Conservation (phyloP, 1,140 invertebrate genomes). For the Coptotermes formosanus region DNA sequence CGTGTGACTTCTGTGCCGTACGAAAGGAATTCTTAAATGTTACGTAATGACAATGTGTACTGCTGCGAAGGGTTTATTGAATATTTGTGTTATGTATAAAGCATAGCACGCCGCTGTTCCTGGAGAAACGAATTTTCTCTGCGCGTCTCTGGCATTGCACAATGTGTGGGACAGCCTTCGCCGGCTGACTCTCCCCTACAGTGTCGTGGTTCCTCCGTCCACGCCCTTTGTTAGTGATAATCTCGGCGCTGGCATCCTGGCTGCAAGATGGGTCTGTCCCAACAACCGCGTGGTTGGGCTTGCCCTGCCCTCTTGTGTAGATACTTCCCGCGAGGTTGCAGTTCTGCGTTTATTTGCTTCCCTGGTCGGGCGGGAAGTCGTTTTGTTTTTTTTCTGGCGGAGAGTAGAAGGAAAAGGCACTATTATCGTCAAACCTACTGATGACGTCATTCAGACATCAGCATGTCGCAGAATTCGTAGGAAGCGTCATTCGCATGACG, state of each 20-base stretch:
- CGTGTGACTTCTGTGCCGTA: no score
- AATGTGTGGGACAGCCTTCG: neutral
- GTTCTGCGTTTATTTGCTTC: neutral
- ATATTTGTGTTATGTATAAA: no score
- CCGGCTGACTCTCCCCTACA: no score
- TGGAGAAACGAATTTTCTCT: neutral
- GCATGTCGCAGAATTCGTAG: neutral
- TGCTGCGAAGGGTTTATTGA: no score
- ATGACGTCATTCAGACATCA: neutral
- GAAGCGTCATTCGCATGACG: neutral
- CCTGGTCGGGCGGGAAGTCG: neutral
- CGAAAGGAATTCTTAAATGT: no score
- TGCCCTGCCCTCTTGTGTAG: neutral
- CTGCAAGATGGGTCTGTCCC: neutral
- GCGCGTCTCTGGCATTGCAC: no score
- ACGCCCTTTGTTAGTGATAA: neutral
- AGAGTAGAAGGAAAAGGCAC: neutral
- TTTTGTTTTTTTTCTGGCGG: neutral
- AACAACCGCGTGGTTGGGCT: neutral
- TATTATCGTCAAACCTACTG: neutral
- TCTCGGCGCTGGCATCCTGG: neutral
- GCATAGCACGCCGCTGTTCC: neutral
- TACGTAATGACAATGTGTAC: no score
- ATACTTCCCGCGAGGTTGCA: neutral
- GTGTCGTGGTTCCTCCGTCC: neutral